These are phyloP conservation scores for Nanorana parkeri DNA, from an alignment of 2,113 vertebrate species.

Conservation along the genomic window DNA sequence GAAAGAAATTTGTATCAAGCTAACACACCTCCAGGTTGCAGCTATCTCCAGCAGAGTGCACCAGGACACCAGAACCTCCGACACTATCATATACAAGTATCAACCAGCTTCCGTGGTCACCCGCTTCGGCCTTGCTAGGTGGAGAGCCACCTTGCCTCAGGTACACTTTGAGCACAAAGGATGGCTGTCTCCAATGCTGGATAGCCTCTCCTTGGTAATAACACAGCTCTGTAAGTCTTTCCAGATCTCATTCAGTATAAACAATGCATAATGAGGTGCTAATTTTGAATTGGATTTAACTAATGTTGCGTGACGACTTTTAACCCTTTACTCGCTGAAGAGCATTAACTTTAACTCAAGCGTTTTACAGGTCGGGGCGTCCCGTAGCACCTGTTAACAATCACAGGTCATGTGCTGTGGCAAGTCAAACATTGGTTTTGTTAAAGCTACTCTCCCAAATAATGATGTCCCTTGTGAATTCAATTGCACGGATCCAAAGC, in stretches of 20 bases:
- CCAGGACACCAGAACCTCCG: no score
- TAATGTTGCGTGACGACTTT: background rate
- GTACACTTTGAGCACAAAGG: no score
- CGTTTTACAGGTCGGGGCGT: background rate
- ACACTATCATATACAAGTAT: no score
- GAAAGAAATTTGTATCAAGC: no score
- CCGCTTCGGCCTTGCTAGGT: no score
- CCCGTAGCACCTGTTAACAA: conserved; percentile 2
- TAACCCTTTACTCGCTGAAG: background rate
- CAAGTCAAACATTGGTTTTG: conserved; percentile 1
- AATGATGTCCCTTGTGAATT: background rate
- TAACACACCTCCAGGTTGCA: no score
- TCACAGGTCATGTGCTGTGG: background rate
- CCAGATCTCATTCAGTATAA: background rate
- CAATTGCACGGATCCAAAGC: background rate
- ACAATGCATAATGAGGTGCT: background rate
- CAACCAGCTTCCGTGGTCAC: no score
- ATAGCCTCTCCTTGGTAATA: background rate
- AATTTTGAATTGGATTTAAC: background rate
- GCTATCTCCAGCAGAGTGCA: no score
- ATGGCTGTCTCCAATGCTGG: no score
- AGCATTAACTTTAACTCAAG: no score
- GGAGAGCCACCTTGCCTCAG: no score
- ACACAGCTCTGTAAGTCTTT: background rate
- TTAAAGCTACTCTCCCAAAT: background rate